Percentiles rank a stretch among this genome's conserved stretches.
Conservation (phyloP, 2,113 vertebrate species). For the Boulengeromyrus knoepffleri region DNA sequence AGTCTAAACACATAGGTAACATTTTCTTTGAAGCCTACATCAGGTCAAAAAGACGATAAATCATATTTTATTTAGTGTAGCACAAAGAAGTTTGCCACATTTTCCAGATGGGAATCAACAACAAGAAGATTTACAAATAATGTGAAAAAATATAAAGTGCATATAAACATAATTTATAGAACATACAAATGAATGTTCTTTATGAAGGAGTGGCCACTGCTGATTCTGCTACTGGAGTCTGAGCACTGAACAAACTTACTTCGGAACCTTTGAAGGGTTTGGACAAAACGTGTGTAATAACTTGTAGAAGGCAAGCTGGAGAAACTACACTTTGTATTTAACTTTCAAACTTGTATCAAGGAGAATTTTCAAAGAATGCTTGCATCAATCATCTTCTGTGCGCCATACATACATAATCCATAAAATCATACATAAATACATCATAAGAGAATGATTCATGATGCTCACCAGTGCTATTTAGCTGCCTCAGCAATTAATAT, state of each 20-base stretch:
- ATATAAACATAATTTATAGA: background rate
- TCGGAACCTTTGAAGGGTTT: background rate
- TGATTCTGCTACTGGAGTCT: background rate
- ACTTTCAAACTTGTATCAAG: background rate
- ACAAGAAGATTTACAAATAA: background rate
- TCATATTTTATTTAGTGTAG: background rate
- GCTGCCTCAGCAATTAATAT: background rate
- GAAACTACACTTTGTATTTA: background rate
- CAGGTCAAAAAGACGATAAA: background rate
- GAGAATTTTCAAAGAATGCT: background rate
- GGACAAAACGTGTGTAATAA: background rate
- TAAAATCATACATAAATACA: background rate
- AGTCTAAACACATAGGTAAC: background rate
- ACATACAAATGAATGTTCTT: background rate
- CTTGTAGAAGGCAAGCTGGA: background rate
- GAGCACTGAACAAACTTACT: background rate
- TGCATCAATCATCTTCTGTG: background rate
- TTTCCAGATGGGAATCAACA: background rate
- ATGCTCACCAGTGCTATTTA: background rate
- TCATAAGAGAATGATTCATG: background rate
- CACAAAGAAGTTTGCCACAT: background rate
- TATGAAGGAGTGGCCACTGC: background rate
- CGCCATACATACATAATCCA: background rate
- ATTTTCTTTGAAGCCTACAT: background rate
- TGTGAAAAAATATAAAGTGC: background rate